A percentile compares a stretch with the other conserved stretches of the same genome.
These are phyloP conservation scores for Metallyticus violacea DNA, from an alignment of 2,888 invertebrate species.

Conservation along the genomic window DNA sequence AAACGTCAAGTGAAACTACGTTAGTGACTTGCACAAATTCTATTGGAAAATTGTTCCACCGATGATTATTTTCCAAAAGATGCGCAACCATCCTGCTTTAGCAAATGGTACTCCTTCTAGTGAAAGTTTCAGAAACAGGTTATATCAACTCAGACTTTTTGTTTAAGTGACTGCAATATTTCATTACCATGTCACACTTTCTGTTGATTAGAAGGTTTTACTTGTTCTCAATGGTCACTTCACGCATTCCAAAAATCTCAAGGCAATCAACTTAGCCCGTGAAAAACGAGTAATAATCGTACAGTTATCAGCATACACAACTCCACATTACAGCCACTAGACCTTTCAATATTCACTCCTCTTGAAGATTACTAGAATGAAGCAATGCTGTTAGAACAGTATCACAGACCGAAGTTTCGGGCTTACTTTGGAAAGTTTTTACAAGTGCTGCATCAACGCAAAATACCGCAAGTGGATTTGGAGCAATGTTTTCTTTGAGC, in stretches of 20 bases:
- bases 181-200: slow-evolving; percentile 41
- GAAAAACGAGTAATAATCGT: slow-evolving; percentile 34
- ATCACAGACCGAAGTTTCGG: neutral
- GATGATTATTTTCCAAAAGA: neutral
- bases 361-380: slow-evolving; percentile 4
- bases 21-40: neutral
- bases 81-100: neutral
- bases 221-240: slow-evolving; percentile 38
- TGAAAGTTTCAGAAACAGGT: slow-evolving; percentile 6
- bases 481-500: neutral
- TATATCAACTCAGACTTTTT: slow-evolving; percentile 42
- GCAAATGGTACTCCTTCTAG: neutral
- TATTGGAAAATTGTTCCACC: neutral
- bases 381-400: neutral
- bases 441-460: neutral
- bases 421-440: slow-evolving; percentile 1
- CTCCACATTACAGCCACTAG: slow-evolving; percentile 4
- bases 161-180: slow-evolving; percentile 44
- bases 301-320: slow-evolving; percentile 15
- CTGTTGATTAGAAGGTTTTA: slow-evolving; percentile 35
- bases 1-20: neutral
- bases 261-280: slow-evolving; percentile 34
- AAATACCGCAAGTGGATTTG: neutral
- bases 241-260: slow-evolving; percentile 29
- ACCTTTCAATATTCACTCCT: neutral